Conservation (phyloP, 2,888 invertebrate genomes). For the Gastracanthus pulcherrimus region DNA sequence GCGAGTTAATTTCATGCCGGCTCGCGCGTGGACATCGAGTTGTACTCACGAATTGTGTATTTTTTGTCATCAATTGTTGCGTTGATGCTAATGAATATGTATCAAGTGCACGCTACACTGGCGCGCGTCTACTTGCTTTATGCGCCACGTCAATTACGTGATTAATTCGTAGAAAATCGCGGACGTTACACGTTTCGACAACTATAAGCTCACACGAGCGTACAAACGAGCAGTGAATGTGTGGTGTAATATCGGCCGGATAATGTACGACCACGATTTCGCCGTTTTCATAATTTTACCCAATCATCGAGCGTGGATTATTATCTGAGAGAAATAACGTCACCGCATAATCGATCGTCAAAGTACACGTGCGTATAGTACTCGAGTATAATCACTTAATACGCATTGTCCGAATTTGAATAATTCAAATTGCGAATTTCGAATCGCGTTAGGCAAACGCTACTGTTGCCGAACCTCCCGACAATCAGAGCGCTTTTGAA, state of each 20-base stretch:
- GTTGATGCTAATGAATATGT: conserved; percentile 2
- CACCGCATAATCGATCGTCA: conserved; percentile 20
- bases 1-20: not conserved
- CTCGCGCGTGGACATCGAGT: not conserved
- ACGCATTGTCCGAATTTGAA: conserved; percentile 32
- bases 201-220: not conserved
- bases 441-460: not conserved
- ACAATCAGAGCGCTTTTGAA: not conserved
- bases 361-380: not conserved
- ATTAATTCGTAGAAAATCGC: conserved; percentile 16
- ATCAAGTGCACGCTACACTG: not conserved
- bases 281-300: conserved; percentile 36
- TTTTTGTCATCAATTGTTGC: not conserved
- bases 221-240: not conserved
- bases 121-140: not conserved
- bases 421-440: conserved; percentile 18
- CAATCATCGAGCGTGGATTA: not conserved
- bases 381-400: conserved; percentile 36
- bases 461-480: not conserved
- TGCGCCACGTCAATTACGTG: not conserved
- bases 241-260: not conserved
- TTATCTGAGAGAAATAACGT: conserved; percentile 2
- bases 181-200: not conserved
- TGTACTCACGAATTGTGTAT: not conserved
- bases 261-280: not conserved